phyloP scores from a whole-genome alignment of 2,888 invertebrate genomes.

The Diplazon laetatorius region DNA sequence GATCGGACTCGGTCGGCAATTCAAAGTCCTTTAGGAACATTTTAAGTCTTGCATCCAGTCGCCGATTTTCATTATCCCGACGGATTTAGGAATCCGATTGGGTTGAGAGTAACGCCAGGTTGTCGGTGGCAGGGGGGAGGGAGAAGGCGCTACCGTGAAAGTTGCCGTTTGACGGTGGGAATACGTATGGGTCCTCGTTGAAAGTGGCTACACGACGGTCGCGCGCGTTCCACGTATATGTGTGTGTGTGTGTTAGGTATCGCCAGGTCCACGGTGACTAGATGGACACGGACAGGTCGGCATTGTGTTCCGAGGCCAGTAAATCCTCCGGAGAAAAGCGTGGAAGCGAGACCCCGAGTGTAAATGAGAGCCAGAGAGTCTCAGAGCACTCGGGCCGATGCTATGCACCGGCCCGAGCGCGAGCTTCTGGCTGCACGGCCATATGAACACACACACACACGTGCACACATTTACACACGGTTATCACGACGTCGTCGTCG shows the following conservation, averaged over 20 bases:
- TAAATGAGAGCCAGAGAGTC: slow-evolving; percentile 79
- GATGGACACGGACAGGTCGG: slow-evolving; percentile 82
- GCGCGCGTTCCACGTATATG: slow-evolving; percentile 15
- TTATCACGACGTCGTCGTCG: slow-evolving; percentile 19
- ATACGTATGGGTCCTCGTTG: slow-evolving; percentile 54
- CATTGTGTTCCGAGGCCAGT: slow-evolving; percentile 82
- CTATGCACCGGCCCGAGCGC: slow-evolving; percentile 8
- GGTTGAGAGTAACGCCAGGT: no score
- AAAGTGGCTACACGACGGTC: slow-evolving; percentile 56
- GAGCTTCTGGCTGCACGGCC: slow-evolving; percentile 25
- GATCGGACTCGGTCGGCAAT: neutral
- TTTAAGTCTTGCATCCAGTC: neutral
- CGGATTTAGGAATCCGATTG: slow-evolving; percentile 11
- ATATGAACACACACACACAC: no score
- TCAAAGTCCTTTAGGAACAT: neutral
- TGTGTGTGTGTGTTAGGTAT: slow-evolving; percentile 22
- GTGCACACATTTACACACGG: neutral
- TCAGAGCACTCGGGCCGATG: slow-evolving; percentile 37
- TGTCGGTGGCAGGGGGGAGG: neutral
- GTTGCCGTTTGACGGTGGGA: slow-evolving; percentile 37
- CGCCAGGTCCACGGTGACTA: slow-evolving; percentile 22
- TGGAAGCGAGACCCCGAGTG: slow-evolving; percentile 75
- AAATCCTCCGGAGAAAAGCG: slow-evolving; percentile 74
- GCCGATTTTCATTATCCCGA: slow-evolving; percentile 18
- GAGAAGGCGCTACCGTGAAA: slow-evolving; percentile 34